Conservation (phyloP, 2,113 vertebrate genomes). For the Orcinus orca region DNA sequence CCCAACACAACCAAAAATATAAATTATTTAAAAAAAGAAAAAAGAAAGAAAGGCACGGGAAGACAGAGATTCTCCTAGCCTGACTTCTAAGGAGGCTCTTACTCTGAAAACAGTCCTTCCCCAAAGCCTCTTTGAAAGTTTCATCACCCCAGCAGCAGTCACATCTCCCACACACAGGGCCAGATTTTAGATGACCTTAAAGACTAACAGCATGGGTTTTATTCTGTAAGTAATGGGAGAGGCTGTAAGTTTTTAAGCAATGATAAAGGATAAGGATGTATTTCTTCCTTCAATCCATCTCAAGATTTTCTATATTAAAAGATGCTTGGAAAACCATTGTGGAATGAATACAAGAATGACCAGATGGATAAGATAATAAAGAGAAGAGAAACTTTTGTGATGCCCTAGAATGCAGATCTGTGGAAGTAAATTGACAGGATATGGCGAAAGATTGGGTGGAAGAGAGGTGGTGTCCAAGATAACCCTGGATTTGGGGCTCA, state of each 20-base stretch:
- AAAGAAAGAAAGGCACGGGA: background rate
- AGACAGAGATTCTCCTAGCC: background rate
- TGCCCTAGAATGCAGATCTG: background rate
- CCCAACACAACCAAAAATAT: too few relatives aligned
- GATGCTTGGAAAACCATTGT: background rate
- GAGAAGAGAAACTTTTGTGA: background rate
- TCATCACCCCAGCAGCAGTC: background rate
- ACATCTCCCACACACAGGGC: background rate
- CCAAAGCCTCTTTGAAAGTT: background rate
- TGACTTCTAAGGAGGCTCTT: too few relatives aligned
- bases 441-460: background rate
- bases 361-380: background rate
- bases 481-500: background rate
- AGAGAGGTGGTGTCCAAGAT: background rate
- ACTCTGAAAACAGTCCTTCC: background rate
- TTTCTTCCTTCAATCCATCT: background rate
- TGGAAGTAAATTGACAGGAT: background rate
- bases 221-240: background rate
- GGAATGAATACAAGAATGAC: background rate
- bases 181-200: background rate
- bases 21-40: too few relatives aligned
- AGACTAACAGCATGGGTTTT: background rate
- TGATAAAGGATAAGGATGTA: background rate
- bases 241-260: background rate
- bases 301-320: background rate